A percentile compares a stretch with the other conserved stretches of the same genome.
Evolutionary conservation across 23 tunicate genomes (phyloP).

Genomic region (Styela clava): DNA sequence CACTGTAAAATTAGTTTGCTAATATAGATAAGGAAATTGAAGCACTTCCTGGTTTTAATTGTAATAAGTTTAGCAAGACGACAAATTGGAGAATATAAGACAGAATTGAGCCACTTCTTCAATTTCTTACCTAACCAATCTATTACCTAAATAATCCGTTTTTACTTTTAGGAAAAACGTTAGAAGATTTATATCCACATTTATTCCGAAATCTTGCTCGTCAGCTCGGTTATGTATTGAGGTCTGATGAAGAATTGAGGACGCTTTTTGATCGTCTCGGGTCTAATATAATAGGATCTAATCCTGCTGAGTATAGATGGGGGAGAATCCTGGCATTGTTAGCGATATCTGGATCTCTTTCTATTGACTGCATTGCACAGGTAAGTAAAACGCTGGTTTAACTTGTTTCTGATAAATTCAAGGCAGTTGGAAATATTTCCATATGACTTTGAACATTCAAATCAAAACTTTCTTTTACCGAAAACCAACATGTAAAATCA

Average conservation of each 20-base stretch:
- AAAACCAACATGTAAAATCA: too few species aligned
- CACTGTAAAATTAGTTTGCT: too few species aligned
- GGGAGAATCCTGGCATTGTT: constrained; percentile 66
- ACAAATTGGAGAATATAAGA: too few species aligned
- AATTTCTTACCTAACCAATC: too few species aligned
- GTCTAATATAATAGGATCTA: constrained; percentile 54
- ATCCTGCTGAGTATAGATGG: constrained; percentile 55
- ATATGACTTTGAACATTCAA: background rate
- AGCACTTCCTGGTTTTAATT: too few species aligned
- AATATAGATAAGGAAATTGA: too few species aligned
- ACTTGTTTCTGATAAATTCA: background rate
- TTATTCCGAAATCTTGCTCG: constrained; percentile 34
- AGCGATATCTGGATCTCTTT: constrained; percentile 61
- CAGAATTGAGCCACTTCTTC: too few species aligned
- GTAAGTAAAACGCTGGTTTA: constrained; percentile 16
- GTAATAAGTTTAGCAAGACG: too few species aligned
- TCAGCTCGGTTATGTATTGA: constrained; percentile 44
- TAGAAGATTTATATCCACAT: constrained; percentile 52
- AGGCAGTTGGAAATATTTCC: background rate
- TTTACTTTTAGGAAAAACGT: constrained; percentile 39
- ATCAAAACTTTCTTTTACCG: too few species aligned
- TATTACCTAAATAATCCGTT: too few species aligned
- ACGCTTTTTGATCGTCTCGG: constrained; percentile 50
- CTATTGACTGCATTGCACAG: constrained; percentile 81
- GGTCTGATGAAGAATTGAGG: constrained; percentile 51